phyloP scores from a whole-genome alignment of 2,888 invertebrate genomes.

The Drosophila recens region DNA sequence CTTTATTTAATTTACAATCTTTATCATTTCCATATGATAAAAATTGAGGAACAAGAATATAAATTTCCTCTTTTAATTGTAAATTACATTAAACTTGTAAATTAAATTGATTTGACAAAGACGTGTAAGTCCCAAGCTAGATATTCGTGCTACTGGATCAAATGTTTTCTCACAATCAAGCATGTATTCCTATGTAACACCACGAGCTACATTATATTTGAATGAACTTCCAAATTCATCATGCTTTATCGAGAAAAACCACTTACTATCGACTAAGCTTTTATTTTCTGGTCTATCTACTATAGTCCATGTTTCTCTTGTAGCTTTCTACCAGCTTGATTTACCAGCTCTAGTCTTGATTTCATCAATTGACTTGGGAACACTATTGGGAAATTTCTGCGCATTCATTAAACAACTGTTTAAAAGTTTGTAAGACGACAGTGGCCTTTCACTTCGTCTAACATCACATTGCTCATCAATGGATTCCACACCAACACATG shows the following conservation, averaged over 20 bases:
- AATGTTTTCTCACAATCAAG: not conserved
- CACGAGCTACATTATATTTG: constrained; percentile 2
- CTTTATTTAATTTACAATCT: too few species aligned
- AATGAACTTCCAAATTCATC: not conserved
- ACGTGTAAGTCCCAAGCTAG: not conserved
- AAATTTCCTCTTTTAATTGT: not conserved
- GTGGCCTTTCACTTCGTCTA: constrained; percentile 3
- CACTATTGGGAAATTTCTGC: not conserved
- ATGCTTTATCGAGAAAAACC: constrained; percentile 4
- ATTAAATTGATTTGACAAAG: constrained; percentile 3
- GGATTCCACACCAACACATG: not conserved
- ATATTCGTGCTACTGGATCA: not conserved
- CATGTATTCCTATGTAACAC: not conserved
- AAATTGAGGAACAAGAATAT: too few species aligned
- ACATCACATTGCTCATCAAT: not conserved
- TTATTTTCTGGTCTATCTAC: constrained; percentile 3
- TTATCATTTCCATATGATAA: too few species aligned
- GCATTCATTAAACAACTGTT: constrained; percentile 2
- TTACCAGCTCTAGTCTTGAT: not conserved
- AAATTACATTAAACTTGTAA: not conserved
- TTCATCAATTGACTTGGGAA: not conserved
- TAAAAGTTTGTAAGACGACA: not conserved
- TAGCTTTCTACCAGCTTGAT: not conserved
- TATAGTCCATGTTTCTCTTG: constrained; percentile 2
- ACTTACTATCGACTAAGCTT: not conserved